A percentile compares a stretch with the other conserved stretches of the same genome.
phyloP scores from a whole-genome alignment of 1,140 invertebrate species.

The Drosophila yakuba region DNA sequence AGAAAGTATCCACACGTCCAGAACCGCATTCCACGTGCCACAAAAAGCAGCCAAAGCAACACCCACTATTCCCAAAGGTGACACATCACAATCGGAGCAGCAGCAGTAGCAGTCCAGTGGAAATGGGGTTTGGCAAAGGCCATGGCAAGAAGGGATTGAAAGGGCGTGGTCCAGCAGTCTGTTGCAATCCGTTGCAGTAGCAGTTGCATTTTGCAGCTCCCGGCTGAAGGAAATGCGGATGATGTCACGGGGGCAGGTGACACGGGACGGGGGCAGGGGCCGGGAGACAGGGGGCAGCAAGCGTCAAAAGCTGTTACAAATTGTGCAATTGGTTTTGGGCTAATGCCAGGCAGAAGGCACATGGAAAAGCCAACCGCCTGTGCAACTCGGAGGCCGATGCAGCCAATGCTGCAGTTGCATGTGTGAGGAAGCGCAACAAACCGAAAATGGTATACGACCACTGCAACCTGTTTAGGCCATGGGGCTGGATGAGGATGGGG shows the following conservation, averaged over 20 bases:
- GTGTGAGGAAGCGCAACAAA: constrained; percentile 59
- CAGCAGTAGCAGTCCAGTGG: background rate
- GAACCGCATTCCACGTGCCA: constrained; percentile 31
- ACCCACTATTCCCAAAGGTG: constrained; percentile 52
- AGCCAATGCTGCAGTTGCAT: constrained; percentile 13
- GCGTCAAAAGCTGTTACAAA: constrained; percentile 81
- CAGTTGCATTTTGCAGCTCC: constrained; percentile 40
- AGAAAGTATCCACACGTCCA: background rate
- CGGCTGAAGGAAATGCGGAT: constrained; percentile 30
- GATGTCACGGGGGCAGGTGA: constrained; percentile 34
- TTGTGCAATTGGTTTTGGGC: constrained; percentile 81
- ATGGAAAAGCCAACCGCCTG: constrained; percentile 18
- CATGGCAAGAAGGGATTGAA: constrained; percentile 1
- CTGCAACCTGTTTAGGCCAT: constrained; percentile 74
- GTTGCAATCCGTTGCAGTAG: background rate
- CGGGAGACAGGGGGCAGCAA: constrained; percentile 6
- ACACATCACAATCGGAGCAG: constrained; percentile 53
- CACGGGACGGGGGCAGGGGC: constrained; percentile 4
- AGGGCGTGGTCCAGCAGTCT: constrained; percentile 42
- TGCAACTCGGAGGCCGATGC: constrained; percentile 16
- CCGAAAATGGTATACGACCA: constrained; percentile 81
- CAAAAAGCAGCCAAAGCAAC: constrained; percentile 15
- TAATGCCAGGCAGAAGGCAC: constrained; percentile 56
- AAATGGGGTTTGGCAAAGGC: background rate
- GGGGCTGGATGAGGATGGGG: constrained; percentile 25